A percentile compares a stretch with the other conserved stretches of the same genome.
phyloP scores from a whole-genome alignment of 1,140 invertebrate species.

The Drosophila tsacasi region DNA sequence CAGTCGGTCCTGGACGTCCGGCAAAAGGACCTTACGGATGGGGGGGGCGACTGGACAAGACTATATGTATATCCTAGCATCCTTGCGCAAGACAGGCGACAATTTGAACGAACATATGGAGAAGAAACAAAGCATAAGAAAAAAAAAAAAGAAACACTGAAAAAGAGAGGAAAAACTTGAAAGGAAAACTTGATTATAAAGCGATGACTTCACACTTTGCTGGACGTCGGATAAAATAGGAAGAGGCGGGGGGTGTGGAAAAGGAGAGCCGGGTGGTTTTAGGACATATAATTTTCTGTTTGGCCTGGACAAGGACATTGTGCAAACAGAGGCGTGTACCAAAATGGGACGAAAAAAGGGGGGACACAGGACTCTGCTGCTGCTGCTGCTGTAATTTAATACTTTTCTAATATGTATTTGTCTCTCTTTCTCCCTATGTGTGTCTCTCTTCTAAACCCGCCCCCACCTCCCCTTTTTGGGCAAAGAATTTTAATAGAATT shows the following conservation, averaged over 20 bases:
- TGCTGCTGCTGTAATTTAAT: slow-evolving; percentile 68
- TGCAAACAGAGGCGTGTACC: slow-evolving; percentile 76
- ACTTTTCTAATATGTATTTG: slow-evolving; percentile 81
- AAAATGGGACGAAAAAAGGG: slow-evolving; percentile 4
- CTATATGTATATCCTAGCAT: slow-evolving; percentile 57
- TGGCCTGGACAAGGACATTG: slow-evolving; percentile 65
- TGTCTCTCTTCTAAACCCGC: too few relatives aligned
- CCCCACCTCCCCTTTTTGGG: too few relatives aligned
- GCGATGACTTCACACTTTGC: slow-evolving; percentile 84
- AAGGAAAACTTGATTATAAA: slow-evolving; percentile 85
- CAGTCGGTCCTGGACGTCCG: slow-evolving; percentile 15
- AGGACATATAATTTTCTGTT: slow-evolving; percentile 77
- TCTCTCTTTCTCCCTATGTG: slow-evolving; percentile 42
- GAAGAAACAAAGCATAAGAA: slow-evolving; percentile 26
- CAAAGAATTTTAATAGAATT: slow-evolving; percentile 81
- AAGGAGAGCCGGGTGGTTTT: slow-evolving; percentile 23
- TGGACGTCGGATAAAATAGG: slow-evolving; percentile 33
- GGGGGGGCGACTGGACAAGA: not conserved
- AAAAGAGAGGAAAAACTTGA: slow-evolving; percentile 62
- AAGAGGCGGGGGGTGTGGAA: not conserved
- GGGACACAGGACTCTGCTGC: slow-evolving; percentile 18
- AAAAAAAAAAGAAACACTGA: slow-evolving; percentile 17
- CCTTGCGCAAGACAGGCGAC: slow-evolving; percentile 60
- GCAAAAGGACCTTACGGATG: slow-evolving; percentile 49
- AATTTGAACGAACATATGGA: slow-evolving; percentile 79